Percentiles rank a stretch among this genome's conserved stretches.
Evolutionary conservation across 2,888 invertebrate species (phyloP).

Genomic region (Phyto melanocephala): DNA sequence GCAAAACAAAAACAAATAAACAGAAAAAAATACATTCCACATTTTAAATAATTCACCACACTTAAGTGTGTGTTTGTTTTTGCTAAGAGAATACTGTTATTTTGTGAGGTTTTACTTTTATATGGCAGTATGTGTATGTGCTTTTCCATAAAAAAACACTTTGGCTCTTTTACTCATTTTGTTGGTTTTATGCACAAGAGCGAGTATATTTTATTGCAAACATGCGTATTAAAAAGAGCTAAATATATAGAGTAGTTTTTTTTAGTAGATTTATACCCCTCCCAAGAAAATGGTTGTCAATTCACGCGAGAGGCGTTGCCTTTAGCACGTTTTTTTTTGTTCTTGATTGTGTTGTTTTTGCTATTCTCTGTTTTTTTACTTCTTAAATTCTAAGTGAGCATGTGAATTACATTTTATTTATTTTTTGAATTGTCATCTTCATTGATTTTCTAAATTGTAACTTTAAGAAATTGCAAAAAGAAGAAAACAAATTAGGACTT

Average conservation of each 20-base stretch:
- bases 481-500: neutral
- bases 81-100: neutral
- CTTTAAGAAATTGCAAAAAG: conserved; percentile 14
- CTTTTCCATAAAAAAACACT: neutral
- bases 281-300: conserved; percentile 65
- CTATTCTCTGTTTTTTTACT: conserved; percentile 16
- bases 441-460: conserved; percentile 40
- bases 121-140: neutral
- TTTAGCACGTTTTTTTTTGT: conserved; percentile 31
- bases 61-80: neutral
- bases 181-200: neutral
- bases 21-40: conserved; percentile 23
- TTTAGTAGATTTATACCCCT: conserved; percentile 47
- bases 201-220: neutral
- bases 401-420: neutral
- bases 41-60: conserved; percentile 22
- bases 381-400: conserved; percentile 15
- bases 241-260: conserved; percentile 28
- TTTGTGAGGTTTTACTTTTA: neutral
- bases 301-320: conserved; percentile 60
- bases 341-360: neutral
- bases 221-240: conserved; percentile 59
- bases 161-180: conserved; percentile 27
- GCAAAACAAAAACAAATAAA: neutral
- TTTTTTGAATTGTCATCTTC: conserved; percentile 12